Evolutionary conservation across 2,888 invertebrate genomes (phyloP).

Genomic region (Halictus ligatus): DNA sequence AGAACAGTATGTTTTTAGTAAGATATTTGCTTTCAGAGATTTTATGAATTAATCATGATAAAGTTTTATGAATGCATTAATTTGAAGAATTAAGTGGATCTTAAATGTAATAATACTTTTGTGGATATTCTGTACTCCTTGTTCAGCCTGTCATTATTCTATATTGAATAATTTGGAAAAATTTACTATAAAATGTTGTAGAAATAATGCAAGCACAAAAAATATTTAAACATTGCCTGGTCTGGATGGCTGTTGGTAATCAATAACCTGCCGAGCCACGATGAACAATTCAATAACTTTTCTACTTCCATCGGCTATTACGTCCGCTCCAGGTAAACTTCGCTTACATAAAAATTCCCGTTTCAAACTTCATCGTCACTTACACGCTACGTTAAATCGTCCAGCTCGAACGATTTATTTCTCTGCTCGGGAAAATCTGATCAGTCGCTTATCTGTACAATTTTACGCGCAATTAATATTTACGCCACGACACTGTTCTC

Average conservation of each 20-base stretch:
- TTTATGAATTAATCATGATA: background rate
- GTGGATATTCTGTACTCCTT: too few relatives aligned
- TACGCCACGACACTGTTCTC: conserved; percentile 30
- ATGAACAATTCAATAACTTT: conserved; percentile 43
- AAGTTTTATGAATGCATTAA: background rate
- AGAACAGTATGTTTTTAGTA: background rate
- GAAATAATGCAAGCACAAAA: background rate
- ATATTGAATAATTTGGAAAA: too few relatives aligned
- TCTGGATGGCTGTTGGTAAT: conserved; percentile 2
- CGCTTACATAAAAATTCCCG: conserved; percentile 35
- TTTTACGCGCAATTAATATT: conserved; percentile 64
- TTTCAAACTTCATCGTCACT: conserved; percentile 53
- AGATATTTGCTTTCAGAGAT: background rate
- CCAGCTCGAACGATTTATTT: conserved; percentile 31
- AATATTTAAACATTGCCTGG: conserved; percentile 18
- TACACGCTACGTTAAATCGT: conserved; percentile 55
- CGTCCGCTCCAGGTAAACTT: conserved; percentile 32
- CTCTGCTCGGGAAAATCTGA: conserved; percentile 29
- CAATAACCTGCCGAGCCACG: conserved; percentile 19
- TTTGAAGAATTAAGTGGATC: too few relatives aligned
- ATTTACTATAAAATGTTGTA: background rate
- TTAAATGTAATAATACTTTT: too few relatives aligned
- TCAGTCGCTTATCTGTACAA: conserved; percentile 40
- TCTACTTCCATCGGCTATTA: conserved; percentile 11
- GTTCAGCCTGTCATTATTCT: too few relatives aligned